A percentile compares a stretch with the other conserved stretches of the same genome.
phyloP scores from a whole-genome alignment of 1,140 invertebrate genomes.

The Lepidurus packardi region DNA sequence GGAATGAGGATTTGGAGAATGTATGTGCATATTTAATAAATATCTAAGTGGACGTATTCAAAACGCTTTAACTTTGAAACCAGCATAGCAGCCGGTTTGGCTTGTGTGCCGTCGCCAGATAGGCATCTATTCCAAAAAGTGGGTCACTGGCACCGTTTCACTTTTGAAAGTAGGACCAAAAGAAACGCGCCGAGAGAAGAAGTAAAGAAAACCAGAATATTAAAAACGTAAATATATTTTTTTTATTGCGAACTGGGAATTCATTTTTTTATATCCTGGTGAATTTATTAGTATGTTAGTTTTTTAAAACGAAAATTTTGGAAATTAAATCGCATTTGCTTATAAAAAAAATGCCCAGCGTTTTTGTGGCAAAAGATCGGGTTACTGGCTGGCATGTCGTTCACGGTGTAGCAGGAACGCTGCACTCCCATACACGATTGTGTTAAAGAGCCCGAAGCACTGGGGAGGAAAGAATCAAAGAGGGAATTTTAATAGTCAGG shows the following conservation, averaged over 20 bases:
- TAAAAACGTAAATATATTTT: background rate
- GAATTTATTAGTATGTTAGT: background rate
- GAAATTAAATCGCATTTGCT: background rate
- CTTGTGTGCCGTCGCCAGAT: background rate
- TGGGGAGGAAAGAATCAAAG: constrained; percentile 46
- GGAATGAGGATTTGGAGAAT: too few relatives aligned
- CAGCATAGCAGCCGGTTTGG: background rate
- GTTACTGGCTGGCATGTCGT: constrained; percentile 53
- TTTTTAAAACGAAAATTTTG: background rate
- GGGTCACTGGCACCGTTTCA: constrained; percentile 17
- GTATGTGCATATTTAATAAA: too few relatives aligned
- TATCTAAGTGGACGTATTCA: too few relatives aligned
- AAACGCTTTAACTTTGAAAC: background rate
- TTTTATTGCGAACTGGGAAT: background rate
- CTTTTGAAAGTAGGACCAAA: background rate
- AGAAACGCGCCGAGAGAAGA: background rate
- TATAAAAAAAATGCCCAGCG: background rate
- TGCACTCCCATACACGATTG: constrained; percentile 66
- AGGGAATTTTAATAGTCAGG: constrained; percentile 36
- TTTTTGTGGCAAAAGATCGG: background rate
- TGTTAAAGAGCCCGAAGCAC: constrained; percentile 75
- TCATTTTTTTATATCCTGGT: background rate
- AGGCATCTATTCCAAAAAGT: background rate
- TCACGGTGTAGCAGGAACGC: constrained; percentile 66
- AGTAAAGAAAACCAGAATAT: background rate